A percentile compares a stretch with the other conserved stretches of the same genome.
Evolutionary conservation across 2,888 invertebrate species (phyloP).

Genomic region (Trimorus sp.): DNA sequence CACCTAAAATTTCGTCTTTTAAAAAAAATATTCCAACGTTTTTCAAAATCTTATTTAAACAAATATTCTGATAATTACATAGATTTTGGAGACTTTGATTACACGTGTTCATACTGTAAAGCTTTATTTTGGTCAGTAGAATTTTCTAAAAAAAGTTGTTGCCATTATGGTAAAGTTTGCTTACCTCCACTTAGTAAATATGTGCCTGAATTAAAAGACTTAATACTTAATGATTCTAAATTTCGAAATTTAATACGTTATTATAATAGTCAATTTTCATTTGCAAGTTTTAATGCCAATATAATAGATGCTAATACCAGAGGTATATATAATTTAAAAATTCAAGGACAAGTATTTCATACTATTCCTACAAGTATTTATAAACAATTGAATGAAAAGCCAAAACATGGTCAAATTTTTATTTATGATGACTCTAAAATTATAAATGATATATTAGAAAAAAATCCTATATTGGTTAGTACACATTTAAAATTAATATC

Average conservation of each 20-base stretch:
- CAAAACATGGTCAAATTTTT: conserved; percentile 19
- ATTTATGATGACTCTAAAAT: conserved; percentile 20
- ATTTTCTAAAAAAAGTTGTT: conserved; percentile 55
- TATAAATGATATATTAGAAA: conserved; percentile 17
- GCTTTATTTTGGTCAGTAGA: conserved; percentile 45
- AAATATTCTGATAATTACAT: no score
- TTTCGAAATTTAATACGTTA: conserved; percentile 15
- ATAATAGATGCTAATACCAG: neutral
- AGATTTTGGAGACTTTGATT: no score
- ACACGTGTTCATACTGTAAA: neutral
- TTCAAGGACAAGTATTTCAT: conserved; percentile 45
- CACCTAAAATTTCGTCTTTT: no score
- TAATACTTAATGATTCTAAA: conserved; percentile 23
- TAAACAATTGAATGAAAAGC: neutral
- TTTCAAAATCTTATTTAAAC: no score
- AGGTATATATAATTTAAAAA: conserved; percentile 17
- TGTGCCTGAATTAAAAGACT: conserved; percentile 43
- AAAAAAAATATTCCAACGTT: no score
- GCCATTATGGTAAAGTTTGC: conserved; percentile 45
- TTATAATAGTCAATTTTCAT: conserved; percentile 20
- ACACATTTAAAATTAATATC: conserved; percentile 16
- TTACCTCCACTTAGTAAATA: conserved; percentile 47
- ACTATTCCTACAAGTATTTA: conserved; percentile 22
- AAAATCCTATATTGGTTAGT: conserved; percentile 11
- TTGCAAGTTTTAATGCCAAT: conserved; percentile 18